These are phyloP conservation scores for Tylochromis polylepis DNA, from an alignment of 2,113 vertebrate genomes.

Conservation along the genomic window DNA sequence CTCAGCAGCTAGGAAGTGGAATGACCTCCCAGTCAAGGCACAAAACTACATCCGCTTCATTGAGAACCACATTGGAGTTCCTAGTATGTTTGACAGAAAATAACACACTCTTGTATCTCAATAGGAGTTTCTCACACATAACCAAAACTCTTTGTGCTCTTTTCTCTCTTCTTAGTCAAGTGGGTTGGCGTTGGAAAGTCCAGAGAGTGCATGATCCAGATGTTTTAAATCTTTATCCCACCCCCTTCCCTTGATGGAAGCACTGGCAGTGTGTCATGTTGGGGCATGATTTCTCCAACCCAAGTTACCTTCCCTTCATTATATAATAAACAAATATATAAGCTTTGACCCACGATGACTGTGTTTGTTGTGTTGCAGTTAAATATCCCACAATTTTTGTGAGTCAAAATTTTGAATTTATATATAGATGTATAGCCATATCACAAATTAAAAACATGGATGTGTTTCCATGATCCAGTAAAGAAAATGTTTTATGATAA, in stretches of 20 bases:
- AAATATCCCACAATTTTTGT: not conserved
- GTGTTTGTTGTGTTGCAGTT: not conserved
- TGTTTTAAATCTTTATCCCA: conserved; percentile 77
- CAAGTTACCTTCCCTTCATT: not conserved
- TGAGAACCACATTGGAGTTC: conserved; percentile 92
- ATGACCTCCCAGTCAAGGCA: conserved; percentile 90
- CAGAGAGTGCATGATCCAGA: conserved; percentile 97
- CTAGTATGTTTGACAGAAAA: conserved; percentile 74
- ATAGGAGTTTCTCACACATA: not conserved
- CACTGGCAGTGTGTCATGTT: not conserved
- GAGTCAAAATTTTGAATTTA: not conserved
- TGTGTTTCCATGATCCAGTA: not conserved
- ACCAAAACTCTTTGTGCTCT: not conserved
- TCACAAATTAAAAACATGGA: not conserved
- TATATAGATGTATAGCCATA: not conserved
- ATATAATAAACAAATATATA: conserved; percentile 28
- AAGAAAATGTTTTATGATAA: not conserved
- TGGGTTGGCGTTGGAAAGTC: conserved; percentile 98
- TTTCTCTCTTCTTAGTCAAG: conserved; percentile 79
- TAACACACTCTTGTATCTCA: not conserved
- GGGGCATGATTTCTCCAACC: conserved; percentile 4
- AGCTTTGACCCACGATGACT: not conserved
- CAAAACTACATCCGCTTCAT: conserved; percentile 95
- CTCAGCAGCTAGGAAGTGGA: conserved; percentile 88
- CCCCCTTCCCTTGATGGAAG: not conserved